Conservation (phyloP, 2,113 vertebrate genomes). For the Paraplagusia blochii region DNA sequence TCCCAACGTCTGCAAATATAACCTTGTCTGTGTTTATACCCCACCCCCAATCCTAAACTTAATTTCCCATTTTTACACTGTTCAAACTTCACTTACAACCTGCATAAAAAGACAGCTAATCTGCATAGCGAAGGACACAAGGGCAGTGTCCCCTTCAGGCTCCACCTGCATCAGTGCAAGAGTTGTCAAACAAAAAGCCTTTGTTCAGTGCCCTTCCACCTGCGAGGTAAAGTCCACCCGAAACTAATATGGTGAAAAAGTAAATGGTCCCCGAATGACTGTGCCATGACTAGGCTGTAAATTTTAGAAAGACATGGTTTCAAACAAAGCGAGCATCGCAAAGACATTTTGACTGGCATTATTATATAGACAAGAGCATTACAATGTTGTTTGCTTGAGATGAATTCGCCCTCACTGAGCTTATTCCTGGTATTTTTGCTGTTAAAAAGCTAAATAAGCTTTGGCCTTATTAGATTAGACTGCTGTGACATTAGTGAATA, state of each 20-base stretch:
- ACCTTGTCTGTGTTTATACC: too few relatives aligned
- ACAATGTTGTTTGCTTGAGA: too few relatives aligned
- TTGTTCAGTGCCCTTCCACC: slow-evolving; percentile 58
- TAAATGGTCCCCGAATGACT: slow-evolving; percentile 31
- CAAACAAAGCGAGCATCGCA: not conserved
- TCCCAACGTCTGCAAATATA: not conserved
- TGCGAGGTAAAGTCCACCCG: slow-evolving; percentile 47
- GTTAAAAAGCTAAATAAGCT: too few relatives aligned
- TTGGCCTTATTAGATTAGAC: too few relatives aligned
- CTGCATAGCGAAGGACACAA: slow-evolving; percentile 27
- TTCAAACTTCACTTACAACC: not conserved
- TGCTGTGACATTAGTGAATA: too few relatives aligned
- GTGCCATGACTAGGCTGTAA: not conserved
- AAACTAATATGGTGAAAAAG: slow-evolving; percentile 48
- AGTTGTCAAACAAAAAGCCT: slow-evolving; percentile 55
- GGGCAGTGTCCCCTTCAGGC: slow-evolving; percentile 21
- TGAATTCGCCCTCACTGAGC: too few relatives aligned
- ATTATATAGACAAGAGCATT: too few relatives aligned
- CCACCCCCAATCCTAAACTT: not conserved
- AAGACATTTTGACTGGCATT: too few relatives aligned
- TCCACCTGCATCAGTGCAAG: slow-evolving; percentile 41
- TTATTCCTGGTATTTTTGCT: too few relatives aligned
- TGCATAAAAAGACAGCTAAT: not conserved
- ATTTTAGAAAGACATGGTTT: not conserved
- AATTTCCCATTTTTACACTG: not conserved